These are phyloP conservation scores for Antheraea mylitta DNA, from an alignment of 1,140 invertebrate species.

Conservation along the genomic window DNA sequence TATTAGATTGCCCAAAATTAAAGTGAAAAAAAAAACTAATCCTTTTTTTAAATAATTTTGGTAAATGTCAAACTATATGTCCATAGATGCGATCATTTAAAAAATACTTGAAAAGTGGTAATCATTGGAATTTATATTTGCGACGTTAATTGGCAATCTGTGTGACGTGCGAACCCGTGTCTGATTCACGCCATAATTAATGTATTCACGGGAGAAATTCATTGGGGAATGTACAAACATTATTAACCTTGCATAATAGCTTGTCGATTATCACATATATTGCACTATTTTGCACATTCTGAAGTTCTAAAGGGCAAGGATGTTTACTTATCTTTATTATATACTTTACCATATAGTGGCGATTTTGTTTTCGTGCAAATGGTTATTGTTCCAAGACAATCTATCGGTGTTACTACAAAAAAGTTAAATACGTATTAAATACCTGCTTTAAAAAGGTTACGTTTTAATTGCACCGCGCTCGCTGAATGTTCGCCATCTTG, in stretches of 20 bases:
- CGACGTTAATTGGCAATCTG: conserved; percentile 25
- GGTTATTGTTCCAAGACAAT: too few relatives aligned
- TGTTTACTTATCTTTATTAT: background rate
- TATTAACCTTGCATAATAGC: conserved; percentile 27
- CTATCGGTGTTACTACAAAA: too few relatives aligned
- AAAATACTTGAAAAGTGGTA: background rate
- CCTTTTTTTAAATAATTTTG: background rate
- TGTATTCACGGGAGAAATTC: conserved; percentile 27
- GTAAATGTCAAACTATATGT: background rate
- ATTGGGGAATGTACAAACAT: conserved; percentile 31
- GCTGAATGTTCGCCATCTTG: too few relatives aligned
- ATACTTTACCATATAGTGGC: too few relatives aligned
- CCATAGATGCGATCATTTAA: background rate
- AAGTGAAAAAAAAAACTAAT: too few relatives aligned
- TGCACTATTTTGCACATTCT: too few relatives aligned
- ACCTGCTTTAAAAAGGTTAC: too few relatives aligned
- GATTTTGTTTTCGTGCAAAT: too few relatives aligned
- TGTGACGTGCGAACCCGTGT: conserved; percentile 13
- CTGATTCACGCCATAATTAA: conserved; percentile 26
- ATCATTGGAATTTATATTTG: conserved; percentile 11
- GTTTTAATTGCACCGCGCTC: too few relatives aligned
- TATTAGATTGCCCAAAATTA: too few relatives aligned
- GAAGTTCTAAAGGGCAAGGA: background rate
- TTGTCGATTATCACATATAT: conserved; percentile 15
- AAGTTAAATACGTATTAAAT: too few relatives aligned